A percentile compares a stretch with the other conserved stretches of the same genome.
phyloP scores from a whole-genome alignment of 2,797 vertebrate genomes.

The Urophycis tenuis region DNA sequence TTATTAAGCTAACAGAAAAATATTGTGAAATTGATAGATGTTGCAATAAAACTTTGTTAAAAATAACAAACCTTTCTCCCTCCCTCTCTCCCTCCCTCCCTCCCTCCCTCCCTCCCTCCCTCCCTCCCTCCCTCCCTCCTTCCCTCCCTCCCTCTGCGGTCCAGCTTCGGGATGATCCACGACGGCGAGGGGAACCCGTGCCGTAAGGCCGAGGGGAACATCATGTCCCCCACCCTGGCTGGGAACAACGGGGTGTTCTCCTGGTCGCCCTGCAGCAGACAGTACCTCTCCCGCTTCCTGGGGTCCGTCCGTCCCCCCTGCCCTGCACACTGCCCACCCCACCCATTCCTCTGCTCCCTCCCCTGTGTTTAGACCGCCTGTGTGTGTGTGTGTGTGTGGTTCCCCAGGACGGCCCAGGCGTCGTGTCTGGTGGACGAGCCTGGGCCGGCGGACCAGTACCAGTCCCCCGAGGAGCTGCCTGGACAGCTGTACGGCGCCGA shows the following conservation, averaged over 20 bases:
- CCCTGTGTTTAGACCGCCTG: too few species aligned
- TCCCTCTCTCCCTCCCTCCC: not conserved
- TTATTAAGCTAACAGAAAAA: too few species aligned
- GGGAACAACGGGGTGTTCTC: slow-evolving; percentile 97
- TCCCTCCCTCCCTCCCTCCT: not conserved
- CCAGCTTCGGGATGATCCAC: slow-evolving; percentile 96
- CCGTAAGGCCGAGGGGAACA: slow-evolving; percentile 92
- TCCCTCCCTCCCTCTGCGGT: not conserved
- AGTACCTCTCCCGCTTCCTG: slow-evolving; percentile 96
- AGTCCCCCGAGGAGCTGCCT: slow-evolving; percentile 90
- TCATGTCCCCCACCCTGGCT: slow-evolving; percentile 95
- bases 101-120: not conserved
- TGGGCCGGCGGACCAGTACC: slow-evolving; percentile 89
- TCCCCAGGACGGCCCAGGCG: slow-evolving; percentile 90
- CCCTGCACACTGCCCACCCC: not conserved
- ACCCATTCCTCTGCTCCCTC: not conserved
- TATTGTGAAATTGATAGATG: too few species aligned
- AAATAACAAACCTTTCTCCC: too few species aligned
- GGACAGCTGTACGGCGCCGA: slow-evolving; percentile 95
- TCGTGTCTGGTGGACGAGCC: slow-evolving; percentile 95
- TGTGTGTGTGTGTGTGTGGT: slow-evolving; percentile 36
- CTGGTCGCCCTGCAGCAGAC: slow-evolving; percentile 94
- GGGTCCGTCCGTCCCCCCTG: slow-evolving; percentile 84
- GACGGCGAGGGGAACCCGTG: slow-evolving; percentile 96
- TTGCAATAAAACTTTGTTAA: too few species aligned